Evolutionary conservation across 1,140 invertebrate species (phyloP).

Genomic region (Euwallacea fornicatus): DNA sequence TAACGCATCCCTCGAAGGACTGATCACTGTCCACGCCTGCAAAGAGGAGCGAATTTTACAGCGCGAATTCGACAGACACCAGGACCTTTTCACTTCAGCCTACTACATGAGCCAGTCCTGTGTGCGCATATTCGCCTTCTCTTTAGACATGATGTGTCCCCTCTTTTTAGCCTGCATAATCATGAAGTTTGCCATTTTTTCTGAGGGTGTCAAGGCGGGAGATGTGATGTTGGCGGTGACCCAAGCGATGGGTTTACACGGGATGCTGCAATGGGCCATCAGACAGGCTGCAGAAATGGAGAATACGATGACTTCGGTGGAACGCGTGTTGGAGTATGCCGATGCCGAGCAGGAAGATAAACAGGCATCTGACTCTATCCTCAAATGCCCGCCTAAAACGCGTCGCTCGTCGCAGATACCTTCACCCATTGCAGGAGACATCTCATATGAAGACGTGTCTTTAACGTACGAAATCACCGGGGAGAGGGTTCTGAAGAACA

Average conservation of each 20-base stretch:
- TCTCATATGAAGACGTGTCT: constrained; percentile 60
- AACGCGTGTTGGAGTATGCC: constrained; percentile 72
- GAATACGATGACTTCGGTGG: constrained; percentile 79
- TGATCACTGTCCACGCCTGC: constrained; percentile 69
- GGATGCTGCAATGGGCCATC: constrained; percentile 63
- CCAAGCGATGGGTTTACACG: constrained; percentile 49
- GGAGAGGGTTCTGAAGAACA: constrained; percentile 65
- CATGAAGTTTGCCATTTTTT: constrained; percentile 39
- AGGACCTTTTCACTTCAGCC: constrained; percentile 65
- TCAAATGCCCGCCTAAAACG: constrained; percentile 34
- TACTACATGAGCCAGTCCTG: constrained; percentile 69
- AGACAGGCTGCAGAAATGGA: constrained; percentile 66
- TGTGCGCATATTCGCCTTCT: constrained; percentile 71
- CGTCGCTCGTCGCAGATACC: no score
- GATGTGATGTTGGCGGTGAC: constrained; percentile 64
- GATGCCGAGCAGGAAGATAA: constrained; percentile 52
- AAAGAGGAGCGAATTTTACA: constrained; percentile 60
- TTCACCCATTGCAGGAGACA: constrained; percentile 4
- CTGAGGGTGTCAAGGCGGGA: constrained; percentile 55
- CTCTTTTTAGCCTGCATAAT: constrained; percentile 47
- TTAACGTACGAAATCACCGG: constrained; percentile 68
- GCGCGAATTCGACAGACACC: constrained; percentile 62
- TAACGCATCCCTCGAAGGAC: constrained; percentile 67
- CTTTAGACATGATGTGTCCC: constrained; percentile 74
- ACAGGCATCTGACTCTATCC: not conserved